phyloP scores from a whole-genome alignment of 2,113 vertebrate species.

The Laticauda colubrina region DNA sequence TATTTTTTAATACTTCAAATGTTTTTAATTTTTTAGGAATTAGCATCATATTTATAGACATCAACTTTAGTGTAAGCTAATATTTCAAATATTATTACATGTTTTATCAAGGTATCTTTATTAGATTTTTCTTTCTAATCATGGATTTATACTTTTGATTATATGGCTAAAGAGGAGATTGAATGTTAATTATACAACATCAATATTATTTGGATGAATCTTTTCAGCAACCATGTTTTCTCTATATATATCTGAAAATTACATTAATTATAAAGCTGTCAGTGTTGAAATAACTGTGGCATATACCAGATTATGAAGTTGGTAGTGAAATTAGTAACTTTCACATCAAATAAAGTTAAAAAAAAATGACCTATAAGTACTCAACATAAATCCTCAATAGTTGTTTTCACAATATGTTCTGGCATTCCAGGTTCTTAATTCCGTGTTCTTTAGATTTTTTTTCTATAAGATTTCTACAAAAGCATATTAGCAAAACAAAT shows the following conservation, averaged over 20 bases:
- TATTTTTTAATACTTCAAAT: background rate
- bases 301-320: background rate
- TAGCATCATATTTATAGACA: conserved; percentile 3
- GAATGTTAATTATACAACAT: background rate
- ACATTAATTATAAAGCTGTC: background rate
- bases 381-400: background rate
- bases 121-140: no score
- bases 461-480: background rate
- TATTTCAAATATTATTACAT: conserved; percentile 5
- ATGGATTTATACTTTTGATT: background rate
- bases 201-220: background rate
- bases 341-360: background rate
- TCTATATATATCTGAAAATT: background rate
- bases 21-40: background rate
- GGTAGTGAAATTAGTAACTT: background rate
- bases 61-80: background rate
- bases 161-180: background rate
- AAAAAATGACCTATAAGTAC: background rate
- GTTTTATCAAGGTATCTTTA: background rate
- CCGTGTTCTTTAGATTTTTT: background rate
- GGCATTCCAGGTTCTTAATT: background rate
- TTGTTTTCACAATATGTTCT: background rate
- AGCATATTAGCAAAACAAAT: background rate
- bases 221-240: background rate
- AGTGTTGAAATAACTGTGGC: background rate